These are phyloP conservation scores for Gallinago nigripennis DNA, from an alignment of 2,797 vertebrate genomes.

Conservation along the genomic window DNA sequence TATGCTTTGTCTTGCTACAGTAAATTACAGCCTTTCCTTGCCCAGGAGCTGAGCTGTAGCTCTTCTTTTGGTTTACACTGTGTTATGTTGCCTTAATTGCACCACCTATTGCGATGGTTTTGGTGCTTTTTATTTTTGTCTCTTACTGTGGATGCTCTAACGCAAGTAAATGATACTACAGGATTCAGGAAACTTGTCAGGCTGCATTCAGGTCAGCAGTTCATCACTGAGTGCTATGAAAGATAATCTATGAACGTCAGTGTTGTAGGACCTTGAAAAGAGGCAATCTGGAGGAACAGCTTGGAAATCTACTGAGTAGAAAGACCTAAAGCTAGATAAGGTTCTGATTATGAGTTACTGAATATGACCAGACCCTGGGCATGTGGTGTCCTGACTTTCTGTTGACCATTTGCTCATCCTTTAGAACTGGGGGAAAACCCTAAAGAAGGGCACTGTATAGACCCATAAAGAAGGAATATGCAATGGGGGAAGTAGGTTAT, in stretches of 20 bases:
- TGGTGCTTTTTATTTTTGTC: neutral
- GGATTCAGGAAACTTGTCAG: neutral
- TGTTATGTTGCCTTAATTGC: neutral
- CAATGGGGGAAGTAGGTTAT: neutral
- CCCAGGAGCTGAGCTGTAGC: neutral
- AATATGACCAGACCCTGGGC: neutral
- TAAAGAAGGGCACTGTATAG: neutral
- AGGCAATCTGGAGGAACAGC: neutral
- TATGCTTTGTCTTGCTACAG: neutral
- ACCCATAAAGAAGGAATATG: neutral
- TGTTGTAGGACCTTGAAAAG: neutral
- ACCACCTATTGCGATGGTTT: neutral
- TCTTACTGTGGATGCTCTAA: neutral
- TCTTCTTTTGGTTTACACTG: neutral
- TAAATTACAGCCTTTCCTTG: neutral
- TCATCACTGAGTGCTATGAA: neutral
- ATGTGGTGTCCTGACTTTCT: neutral
- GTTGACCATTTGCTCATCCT: neutral
- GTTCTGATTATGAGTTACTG: neutral
- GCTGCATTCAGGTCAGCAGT: neutral
- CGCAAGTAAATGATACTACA: neutral
- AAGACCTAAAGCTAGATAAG: neutral
- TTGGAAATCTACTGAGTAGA: neutral
- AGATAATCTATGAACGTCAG: neutral
- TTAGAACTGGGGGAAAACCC: neutral